phyloP scores from a whole-genome alignment of 64 coral and sea anemone genomes.

The Montipora cactus region DNA sequence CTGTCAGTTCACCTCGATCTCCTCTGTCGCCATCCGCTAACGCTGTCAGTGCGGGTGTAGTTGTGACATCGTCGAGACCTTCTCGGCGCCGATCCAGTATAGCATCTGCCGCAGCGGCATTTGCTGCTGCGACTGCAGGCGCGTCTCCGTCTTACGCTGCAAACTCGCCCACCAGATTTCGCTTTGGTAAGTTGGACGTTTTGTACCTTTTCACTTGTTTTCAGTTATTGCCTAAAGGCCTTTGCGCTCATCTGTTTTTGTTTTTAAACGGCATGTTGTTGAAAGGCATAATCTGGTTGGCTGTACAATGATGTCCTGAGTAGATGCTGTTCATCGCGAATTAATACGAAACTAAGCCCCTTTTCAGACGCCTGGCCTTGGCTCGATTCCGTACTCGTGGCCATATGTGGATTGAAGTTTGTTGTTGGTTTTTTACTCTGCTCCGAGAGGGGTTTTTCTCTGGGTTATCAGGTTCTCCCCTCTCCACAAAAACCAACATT shows the following conservation, averaged over 20 bases:
- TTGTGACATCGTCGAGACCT: constrained; percentile 91
- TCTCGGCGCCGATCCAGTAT: constrained; percentile 93
- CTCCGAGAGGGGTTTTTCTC: too few species aligned
- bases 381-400: too few species aligned
- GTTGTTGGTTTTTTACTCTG: too few species aligned
- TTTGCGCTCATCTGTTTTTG: neutral
- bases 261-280: neutral
- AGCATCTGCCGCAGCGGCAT: constrained; percentile 94
- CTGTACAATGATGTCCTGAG: too few species aligned
- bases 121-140: constrained; percentile 96
- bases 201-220: neutral
- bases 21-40: constrained; percentile 79
- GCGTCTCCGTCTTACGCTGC: constrained; percentile 82
- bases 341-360: too few species aligned
- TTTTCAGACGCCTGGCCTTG: too few species aligned
- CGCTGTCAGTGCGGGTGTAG: constrained; percentile 84
- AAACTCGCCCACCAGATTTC: constrained; percentile 80
- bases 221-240: neutral
- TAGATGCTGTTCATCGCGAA: too few species aligned
- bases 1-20: constrained; percentile 81
- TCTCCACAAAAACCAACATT: too few species aligned
- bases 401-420: too few species aligned
- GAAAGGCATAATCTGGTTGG: too few species aligned
- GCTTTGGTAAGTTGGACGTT: constrained; percentile 81
- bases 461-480: too few species aligned